A percentile compares a stretch with the other conserved stretches of the same genome.
Conservation (phyloP, 2,888 invertebrate species). For the Busseola fusca region DNA sequence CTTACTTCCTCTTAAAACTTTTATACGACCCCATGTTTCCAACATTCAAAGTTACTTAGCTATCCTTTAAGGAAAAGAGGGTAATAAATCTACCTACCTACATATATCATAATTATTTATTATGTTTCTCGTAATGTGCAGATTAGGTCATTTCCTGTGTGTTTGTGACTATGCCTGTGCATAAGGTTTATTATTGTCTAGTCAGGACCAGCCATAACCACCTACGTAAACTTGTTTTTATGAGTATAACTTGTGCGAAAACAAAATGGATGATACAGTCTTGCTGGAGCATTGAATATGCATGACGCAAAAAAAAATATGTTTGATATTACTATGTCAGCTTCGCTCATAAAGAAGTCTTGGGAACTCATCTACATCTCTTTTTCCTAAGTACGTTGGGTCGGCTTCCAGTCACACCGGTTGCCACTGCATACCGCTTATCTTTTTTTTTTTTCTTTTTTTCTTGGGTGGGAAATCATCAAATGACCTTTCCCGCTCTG, state of each 20-base stretch:
- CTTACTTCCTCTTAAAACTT: conserved; percentile 38
- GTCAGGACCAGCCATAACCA: background rate
- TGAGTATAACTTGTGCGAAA: background rate
- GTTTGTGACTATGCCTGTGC: background rate
- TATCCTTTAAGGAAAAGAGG: conserved; percentile 47
- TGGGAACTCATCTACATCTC: background rate
- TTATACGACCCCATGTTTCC: conserved; percentile 24
- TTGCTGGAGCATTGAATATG: background rate
- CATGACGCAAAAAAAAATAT: background rate
- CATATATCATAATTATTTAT: conserved; percentile 48
- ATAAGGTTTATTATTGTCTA: conserved; percentile 1
- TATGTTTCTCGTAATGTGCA: conserved; percentile 18
- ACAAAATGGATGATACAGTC: background rate
- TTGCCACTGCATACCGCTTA: too few species aligned
- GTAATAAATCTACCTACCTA: conserved; percentile 34
- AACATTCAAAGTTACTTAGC: conserved; percentile 51
- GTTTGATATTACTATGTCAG: background rate
- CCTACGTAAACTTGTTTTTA: background rate
- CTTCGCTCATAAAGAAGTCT: background rate
- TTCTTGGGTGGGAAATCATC: too few species aligned
- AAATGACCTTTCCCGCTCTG: too few species aligned
- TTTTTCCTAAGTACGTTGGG: background rate
- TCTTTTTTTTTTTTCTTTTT: too few species aligned
- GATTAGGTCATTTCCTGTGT: conserved; percentile 16
- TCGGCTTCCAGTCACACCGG: background rate